These are phyloP conservation scores for Caenorhabditis sp. DNA, from an alignment of 2,888 invertebrate species.

Conservation along the genomic window DNA sequence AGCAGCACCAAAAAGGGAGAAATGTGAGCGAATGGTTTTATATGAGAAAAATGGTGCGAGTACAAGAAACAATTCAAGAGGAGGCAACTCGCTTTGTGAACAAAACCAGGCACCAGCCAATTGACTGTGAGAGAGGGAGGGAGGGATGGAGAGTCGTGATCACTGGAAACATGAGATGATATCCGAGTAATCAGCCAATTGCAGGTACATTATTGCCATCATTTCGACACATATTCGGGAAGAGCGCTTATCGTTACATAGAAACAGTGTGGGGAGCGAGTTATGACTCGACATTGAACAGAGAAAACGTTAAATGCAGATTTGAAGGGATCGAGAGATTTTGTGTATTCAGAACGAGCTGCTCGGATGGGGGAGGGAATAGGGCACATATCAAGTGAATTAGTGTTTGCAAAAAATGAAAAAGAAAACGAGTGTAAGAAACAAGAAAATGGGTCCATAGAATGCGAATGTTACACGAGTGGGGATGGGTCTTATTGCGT, in stretches of 20 bases:
- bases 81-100: not conserved
- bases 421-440: not conserved
- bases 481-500: not conserved
- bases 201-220: constrained; percentile 7
- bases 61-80: not conserved
- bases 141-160: not conserved
- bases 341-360: not conserved
- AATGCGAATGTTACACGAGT: constrained; percentile 4
- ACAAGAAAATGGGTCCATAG: not conserved
- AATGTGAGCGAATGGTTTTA: not conserved
- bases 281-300: constrained; percentile 8
- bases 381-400: constrained; percentile 20
- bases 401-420: not conserved
- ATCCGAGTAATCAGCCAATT: not conserved
- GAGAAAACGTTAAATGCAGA: constrained; percentile 7
- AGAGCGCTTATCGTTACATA: not conserved
- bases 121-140: not conserved
- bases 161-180: not conserved
- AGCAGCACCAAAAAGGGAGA: not conserved
- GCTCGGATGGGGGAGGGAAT: not conserved
- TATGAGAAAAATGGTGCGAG: not conserved
- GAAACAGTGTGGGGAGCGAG: constrained; percentile 5
- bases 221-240: constrained; percentile 15
- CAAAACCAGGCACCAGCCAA: constrained; percentile 10
- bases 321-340: not conserved